Evolutionary conservation across 2,113 vertebrate species (phyloP), one percentile per base, ranked within the genome.

Genomic region (Tachysurus fulvidraco): DNA sequence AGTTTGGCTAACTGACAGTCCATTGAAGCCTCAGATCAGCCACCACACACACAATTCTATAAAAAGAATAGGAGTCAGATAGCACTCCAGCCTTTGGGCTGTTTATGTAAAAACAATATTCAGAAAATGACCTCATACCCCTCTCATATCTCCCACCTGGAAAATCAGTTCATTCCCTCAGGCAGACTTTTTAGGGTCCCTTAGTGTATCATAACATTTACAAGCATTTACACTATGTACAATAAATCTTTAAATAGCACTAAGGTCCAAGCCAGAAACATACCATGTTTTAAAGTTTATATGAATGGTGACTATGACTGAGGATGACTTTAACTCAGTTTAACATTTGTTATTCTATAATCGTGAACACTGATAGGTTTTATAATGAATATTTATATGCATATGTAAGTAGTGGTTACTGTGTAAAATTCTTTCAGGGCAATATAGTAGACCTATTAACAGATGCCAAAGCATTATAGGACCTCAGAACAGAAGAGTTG

Each of bases 281-380:
- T 28, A 80, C 9, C 77, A 80, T 57, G 52, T 55, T 79, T 79
- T 30, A 79, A 79, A 57, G 76, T 54, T 54, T 73, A 44, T 73
- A 46, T 46, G 67, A 41, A 71, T 71, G 11, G 71, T 4, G 41
- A 73, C 69, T 73, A 5, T 30, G n/a, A 12, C 30, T 69, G 65
- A 36, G 30, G 28, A 69, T 30, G 30, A 69, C 28, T 69, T 69
- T n/a, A 6, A 30, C 5, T 69, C 17, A 2, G 9, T 46, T 73
- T 73, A 44, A 44, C 41, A 3, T 73, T 73, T 44, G 36, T 73
- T 73, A 23, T 73, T 73, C 7, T 46, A 19, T 44, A 73, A 73
- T 21, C 17, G 4, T 46, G 9, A 44, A 44, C 17, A 73, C 17
- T 73, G 41, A 46, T n/a, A n/a, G 44, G 44, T n/a, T n/a, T 76